Percentiles rank a stretch among this genome's conserved stretches.
Conservation (phyloP, 1,140 invertebrate genomes). For the Rhyzopertha dominica region DNA sequence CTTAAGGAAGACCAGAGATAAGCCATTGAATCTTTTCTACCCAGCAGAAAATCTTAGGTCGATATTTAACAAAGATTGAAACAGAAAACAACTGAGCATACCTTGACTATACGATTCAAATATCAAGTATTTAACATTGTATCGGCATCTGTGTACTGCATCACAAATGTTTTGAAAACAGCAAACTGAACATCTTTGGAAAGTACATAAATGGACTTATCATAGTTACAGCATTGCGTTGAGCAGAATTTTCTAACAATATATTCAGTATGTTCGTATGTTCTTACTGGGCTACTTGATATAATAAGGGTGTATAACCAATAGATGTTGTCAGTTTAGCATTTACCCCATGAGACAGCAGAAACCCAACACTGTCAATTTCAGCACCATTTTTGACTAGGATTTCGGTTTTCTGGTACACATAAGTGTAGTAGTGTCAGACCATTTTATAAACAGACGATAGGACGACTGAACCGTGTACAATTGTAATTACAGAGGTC, state of each 20-base stretch:
- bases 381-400: slow-evolving; percentile 85
- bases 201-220: no score
- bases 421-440: slow-evolving; percentile 86
- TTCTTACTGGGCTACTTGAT: slow-evolving; percentile 97
- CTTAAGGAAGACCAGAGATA: no score
- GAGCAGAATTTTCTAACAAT: slow-evolving; percentile 90
- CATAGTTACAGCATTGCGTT: slow-evolving; percentile 87
- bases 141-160: no score
- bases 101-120: no score
- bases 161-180: no score
- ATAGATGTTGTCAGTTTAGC: slow-evolving; percentile 65
- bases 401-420: slow-evolving; percentile 91
- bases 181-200: no score
- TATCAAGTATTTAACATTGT: no score
- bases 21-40: no score
- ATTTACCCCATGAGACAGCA: slow-evolving; percentile 72
- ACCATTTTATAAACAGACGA: slow-evolving; percentile 64
- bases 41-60: no score
- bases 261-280: slow-evolving; percentile 93
- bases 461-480: slow-evolving; percentile 11
- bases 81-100: no score
- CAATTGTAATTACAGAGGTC: no score
- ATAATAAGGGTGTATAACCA: slow-evolving; percentile 94
- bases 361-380: slow-evolving; percentile 92
- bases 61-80: no score